Conservation (phyloP, 2,797 vertebrate species). For the Chiloscyllium punctatum region DNA sequence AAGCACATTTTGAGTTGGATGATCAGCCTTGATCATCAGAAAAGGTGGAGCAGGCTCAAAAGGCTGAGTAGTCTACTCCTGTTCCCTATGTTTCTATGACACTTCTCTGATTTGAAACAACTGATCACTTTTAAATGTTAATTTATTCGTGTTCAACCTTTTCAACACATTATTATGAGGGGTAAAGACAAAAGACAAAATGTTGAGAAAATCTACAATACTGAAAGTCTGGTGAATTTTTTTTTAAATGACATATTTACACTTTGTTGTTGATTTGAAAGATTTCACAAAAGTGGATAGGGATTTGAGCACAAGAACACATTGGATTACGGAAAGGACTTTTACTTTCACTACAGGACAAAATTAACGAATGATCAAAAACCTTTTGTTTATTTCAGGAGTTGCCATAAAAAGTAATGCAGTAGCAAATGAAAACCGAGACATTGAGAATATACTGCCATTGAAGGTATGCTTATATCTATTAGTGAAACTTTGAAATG, state of each 20-base stretch:
- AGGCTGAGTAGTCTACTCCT: no score
- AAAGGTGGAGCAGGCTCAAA: no score
- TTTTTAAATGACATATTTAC: background rate
- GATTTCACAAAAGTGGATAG: background rate
- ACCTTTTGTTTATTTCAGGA: constrained; percentile 65
- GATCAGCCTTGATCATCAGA: no score
- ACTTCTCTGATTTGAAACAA: background rate
- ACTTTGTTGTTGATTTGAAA: background rate
- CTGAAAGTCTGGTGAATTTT: background rate
- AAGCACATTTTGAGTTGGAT: no score
- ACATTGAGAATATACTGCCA: constrained; percentile 63
- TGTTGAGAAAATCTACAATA: background rate
- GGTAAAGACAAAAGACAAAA: background rate
- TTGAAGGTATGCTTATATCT: constrained; percentile 68
- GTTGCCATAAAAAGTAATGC: constrained; percentile 56
- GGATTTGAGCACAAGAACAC: background rate
- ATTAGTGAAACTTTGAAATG: background rate
- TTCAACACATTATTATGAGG: background rate
- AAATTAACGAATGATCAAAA: background rate
- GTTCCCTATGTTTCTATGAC: no score
- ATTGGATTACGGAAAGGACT: background rate
- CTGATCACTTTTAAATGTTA: background rate
- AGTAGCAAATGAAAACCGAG: constrained; percentile 56
- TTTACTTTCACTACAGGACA: background rate
- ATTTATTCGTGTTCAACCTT: background rate